Evolutionary conservation across 2,888 invertebrate genomes (phyloP).

Genomic region (Drosophila testacea): DNA sequence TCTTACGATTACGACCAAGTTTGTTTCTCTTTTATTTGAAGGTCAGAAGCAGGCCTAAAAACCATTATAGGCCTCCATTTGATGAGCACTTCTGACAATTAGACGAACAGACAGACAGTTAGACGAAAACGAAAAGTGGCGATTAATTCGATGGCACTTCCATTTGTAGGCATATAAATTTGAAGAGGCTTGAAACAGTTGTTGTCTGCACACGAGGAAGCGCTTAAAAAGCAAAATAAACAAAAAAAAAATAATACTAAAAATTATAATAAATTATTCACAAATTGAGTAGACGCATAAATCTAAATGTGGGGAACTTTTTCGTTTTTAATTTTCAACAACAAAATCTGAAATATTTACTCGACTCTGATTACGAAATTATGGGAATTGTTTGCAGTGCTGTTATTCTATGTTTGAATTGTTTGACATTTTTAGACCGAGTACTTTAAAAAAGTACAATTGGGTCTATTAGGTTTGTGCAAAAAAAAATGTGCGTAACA

Average conservation of each 20-base stretch:
- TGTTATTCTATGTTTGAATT: background rate
- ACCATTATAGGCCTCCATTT: conserved; percentile 59
- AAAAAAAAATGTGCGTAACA: no score
- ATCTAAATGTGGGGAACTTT: conserved; percentile 28
- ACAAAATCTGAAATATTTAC: conserved; percentile 3
- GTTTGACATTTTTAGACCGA: background rate
- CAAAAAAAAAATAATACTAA: conserved; percentile 28
- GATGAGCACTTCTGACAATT: conserved; percentile 42
- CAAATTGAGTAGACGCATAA: conserved; percentile 46
- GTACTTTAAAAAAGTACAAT: background rate
- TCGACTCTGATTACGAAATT: conserved; percentile 24
- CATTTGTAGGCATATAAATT: conserved; percentile 73
- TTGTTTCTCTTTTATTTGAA: conserved; percentile 49
- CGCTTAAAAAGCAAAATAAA: conserved; percentile 32
- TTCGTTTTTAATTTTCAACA: background rate
- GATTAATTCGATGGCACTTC: conserved; percentile 78
- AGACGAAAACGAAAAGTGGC: conserved; percentile 63
- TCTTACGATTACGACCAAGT: conserved; percentile 30
- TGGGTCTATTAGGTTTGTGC: no score
- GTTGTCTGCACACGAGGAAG: conserved; percentile 43
- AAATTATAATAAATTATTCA: conserved; percentile 60
- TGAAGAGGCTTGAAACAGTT: conserved; percentile 50
- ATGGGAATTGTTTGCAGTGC: background rate
- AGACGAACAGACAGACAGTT: conserved; percentile 15
- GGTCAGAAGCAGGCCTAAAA: conserved; percentile 56